Evolutionary conservation across 2,888 invertebrate species (phyloP), one percentile per base, ranked within the genome.

Genomic region (Pherbina coryleti): DNA sequence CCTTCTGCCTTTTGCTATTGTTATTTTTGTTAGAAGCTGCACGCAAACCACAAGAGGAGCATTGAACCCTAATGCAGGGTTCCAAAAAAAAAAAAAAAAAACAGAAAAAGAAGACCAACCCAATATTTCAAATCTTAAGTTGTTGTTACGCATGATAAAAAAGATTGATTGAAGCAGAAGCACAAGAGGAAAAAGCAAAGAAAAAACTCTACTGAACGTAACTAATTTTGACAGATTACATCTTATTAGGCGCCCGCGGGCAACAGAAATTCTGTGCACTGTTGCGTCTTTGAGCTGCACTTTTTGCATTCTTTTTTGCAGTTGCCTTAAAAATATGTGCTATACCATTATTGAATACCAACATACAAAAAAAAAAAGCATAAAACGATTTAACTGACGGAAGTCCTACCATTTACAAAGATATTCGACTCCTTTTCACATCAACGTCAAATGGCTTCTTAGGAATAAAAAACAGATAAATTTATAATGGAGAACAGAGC

Each of bases 161-260:
- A 31, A 64, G 8, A 9, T 34, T 9, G 3, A 2, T n/a, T 31
- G 22, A 28, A 25, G 60, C 64, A 19, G 34, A 34, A 34, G 34
- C 14, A 64, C 2, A 25, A 9, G 8, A 1, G 11, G 64, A 64
- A 34, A 3, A 31, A 37, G n/a, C 0, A n/a, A 66, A 9, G 2
- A 66, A 34, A 17, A 17, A n/a, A 3, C n/a, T n/a, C 69, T 3
- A 7, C 11, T 55, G 31, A 67, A 53, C 70, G 31, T 17, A 14
- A 34, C 53, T 70, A 70, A 70, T 70, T 70, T 70, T 53, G 70
- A 70, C 53, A 70, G 55, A 70, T 70, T 70, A 19, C 70, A 70
- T 51, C 53, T 55, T 55, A 70, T 70, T 70, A 70, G n/a, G 14
- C 14, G 53, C 70, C 53, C 55, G 70, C 17, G 53, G 70, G 31